Percentiles rank a stretch among this genome's conserved stretches.
phyloP scores from a whole-genome alignment of 1,140 invertebrate species.

The Drosophila athabasca region DNA sequence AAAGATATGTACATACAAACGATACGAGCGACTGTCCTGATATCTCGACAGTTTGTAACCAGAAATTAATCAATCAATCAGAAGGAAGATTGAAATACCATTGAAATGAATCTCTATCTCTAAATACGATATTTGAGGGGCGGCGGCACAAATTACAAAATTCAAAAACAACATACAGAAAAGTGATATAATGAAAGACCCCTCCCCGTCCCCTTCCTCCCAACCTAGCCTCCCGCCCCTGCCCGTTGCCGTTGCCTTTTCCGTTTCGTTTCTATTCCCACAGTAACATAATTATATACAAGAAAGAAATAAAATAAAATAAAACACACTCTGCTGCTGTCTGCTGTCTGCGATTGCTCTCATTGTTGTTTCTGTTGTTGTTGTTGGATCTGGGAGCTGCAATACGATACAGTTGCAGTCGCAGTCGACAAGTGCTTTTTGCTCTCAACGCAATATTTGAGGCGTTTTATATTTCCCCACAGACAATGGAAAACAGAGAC shows the following conservation, averaged over 20 bases:
- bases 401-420: conserved; percentile 4
- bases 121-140: neutral
- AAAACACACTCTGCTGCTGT: conserved; percentile 13
- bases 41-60: too few relatives aligned
- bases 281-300: too few relatives aligned
- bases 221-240: neutral
- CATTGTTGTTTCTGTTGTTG: neutral
- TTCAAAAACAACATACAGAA: neutral
- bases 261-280: too few relatives aligned
- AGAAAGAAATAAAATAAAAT: too few relatives aligned
- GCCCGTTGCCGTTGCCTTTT: neutral
- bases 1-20: too few relatives aligned
- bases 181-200: conserved; percentile 22
- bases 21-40: too few relatives aligned
- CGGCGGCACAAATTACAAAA: neutral
- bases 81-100: too few relatives aligned
- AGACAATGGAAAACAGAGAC: conserved; percentile 26
- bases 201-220: too few relatives aligned
- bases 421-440: conserved; percentile 20
- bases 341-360: conserved; percentile 6
- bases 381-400: neutral
- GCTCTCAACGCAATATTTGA: conserved; percentile 23
- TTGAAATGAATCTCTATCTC: too few relatives aligned
- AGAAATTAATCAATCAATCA: too few relatives aligned
- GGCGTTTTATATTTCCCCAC: conserved; percentile 36